Evolutionary conservation across 2,888 invertebrate species (phyloP).

Genomic region (Xylophagus ater): DNA sequence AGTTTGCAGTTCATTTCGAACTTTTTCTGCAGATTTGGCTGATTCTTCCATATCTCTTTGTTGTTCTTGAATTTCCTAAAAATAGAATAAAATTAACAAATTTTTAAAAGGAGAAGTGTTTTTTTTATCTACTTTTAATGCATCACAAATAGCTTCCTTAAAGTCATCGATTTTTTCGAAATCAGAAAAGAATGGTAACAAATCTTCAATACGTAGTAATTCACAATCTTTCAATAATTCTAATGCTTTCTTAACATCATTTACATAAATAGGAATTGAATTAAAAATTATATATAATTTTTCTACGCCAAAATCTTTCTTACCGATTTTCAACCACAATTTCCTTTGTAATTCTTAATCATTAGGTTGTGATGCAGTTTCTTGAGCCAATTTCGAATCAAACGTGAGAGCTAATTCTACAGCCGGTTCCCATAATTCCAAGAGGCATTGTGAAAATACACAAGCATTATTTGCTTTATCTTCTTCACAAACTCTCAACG

Average conservation of each 20-base stretch:
- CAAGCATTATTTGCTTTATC: constrained; percentile 60
- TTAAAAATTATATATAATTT: no score
- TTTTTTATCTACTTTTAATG: constrained; percentile 68
- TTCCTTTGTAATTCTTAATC: constrained; percentile 65
- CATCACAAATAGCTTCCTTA: constrained; percentile 80
- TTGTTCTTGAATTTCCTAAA: constrained; percentile 79
- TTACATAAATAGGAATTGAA: no score
- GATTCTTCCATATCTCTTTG: constrained; percentile 95
- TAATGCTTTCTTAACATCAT: constrained; percentile 85
- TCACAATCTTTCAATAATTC: constrained; percentile 80
- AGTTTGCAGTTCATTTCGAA: constrained; percentile 75
- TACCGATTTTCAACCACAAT: constrained; percentile 88
- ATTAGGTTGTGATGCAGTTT: constrained; percentile 66
- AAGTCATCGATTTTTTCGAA: constrained; percentile 98
- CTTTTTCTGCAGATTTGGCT: constrained; percentile 75
- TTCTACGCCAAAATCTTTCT: no score
- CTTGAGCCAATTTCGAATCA: constrained; percentile 69
- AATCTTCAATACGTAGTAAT: constrained; percentile 88
- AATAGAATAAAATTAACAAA: no score
- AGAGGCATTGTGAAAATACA: constrained; percentile 76
- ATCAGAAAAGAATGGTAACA: constrained; percentile 94
- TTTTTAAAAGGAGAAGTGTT: no score
- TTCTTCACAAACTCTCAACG: constrained; percentile 65
- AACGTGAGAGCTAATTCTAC: constrained; percentile 81
- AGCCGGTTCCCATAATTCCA: constrained; percentile 86